Percentiles rank a stretch among this genome's conserved stretches.
phyloP scores from a whole-genome alignment of 2,113 vertebrate species.

The Potamarius usumacintae region DNA sequence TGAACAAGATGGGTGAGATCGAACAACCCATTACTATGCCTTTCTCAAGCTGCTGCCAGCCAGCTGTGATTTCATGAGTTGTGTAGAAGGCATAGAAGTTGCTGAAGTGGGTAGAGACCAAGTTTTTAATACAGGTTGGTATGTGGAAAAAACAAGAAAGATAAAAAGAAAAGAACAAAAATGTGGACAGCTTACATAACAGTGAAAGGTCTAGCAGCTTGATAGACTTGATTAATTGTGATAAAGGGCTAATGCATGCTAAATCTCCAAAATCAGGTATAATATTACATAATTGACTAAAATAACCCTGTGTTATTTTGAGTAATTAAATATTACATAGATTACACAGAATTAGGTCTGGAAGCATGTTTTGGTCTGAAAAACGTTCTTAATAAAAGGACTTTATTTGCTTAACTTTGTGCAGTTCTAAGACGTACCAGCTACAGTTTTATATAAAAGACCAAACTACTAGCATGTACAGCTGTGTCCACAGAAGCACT shows the following conservation, averaged over 20 bases:
- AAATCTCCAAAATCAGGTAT: neutral
- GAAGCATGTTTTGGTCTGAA: neutral
- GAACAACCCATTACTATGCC: too few species aligned
- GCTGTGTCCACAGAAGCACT: neutral
- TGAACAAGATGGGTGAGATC: too few species aligned
- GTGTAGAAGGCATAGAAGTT: too few species aligned
- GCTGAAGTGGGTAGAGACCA: too few species aligned
- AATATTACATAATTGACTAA: neutral
- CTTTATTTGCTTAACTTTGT: neutral
- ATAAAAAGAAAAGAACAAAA: neutral
- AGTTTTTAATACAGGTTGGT: too few species aligned
- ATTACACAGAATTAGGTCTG: neutral
- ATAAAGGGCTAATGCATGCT: conserved; percentile 11
- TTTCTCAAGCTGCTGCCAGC: too few species aligned
- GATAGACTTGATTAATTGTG: conserved; percentile 10
- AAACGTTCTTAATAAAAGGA: neutral
- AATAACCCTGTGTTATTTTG: neutral
- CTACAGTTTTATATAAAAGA: neutral
- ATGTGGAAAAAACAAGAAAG: neutral
- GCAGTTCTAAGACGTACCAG: neutral
- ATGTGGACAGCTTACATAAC: conserved; percentile 38
- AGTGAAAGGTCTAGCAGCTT: conserved; percentile 9
- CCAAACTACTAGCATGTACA: neutral
- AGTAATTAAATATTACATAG: neutral
- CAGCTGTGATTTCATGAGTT: too few species aligned